Conservation (phyloP, 2,797 vertebrate species). For the Pelodytes ibericus region DNA sequence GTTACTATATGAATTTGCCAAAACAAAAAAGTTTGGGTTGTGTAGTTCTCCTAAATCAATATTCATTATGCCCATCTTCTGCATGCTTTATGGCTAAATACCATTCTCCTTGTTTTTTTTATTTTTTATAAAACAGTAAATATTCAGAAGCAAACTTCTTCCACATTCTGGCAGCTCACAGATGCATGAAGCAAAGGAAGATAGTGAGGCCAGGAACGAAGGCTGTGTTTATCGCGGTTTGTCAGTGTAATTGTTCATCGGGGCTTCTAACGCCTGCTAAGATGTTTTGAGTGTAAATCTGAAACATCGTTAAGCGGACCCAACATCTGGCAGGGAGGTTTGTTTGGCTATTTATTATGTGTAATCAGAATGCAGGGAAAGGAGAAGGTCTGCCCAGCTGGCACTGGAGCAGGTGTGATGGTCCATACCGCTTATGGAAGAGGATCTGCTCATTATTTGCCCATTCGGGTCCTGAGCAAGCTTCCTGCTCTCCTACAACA, state of each 20-base stretch:
- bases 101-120: no score
- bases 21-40: no score
- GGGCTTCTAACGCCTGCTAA: background rate
- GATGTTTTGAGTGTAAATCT: conserved; percentile 3
- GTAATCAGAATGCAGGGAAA: background rate
- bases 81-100: no score
- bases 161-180: background rate
- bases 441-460: background rate
- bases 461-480: background rate
- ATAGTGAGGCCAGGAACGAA: background rate
- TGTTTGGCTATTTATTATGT: background rate
- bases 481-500: background rate
- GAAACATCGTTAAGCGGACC: background rate
- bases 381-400: background rate
- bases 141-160: no score
- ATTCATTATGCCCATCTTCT: no score
- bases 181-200: background rate
- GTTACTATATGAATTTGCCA: no score
- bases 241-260: conserved; percentile 1
- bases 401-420: background rate
- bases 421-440: background rate
- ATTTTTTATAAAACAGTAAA: no score
- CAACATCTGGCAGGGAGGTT: conserved; percentile 9
- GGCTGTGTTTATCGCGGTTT: background rate
- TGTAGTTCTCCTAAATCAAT: no score